Percentiles rank a stretch among this genome's conserved stretches.
These are phyloP conservation scores for Ectemnius lituratus DNA, from an alignment of 2,888 invertebrate species.

Conservation along the genomic window DNA sequence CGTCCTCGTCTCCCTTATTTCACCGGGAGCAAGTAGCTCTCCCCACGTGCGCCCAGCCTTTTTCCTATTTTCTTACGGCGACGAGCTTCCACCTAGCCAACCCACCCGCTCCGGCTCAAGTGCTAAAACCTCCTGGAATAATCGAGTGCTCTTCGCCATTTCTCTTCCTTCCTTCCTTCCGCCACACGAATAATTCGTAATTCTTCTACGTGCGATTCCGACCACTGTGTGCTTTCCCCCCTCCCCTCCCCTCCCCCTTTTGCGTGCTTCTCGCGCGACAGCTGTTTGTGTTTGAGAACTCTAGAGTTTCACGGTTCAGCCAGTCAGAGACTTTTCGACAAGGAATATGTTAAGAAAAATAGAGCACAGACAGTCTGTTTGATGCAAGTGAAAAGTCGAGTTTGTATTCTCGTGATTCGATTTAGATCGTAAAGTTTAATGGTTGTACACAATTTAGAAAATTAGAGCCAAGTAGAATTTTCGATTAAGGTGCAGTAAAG, in stretches of 20 bases:
- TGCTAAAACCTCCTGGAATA: conserved; percentile 47
- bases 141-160: conserved; percentile 43
- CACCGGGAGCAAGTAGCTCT: conserved; percentile 9
- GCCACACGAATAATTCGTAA: too few relatives aligned
- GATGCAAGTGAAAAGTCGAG: too few relatives aligned
- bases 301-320: background rate
- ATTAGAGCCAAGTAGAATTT: too few relatives aligned
- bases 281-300: background rate
- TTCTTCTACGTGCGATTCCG: too few relatives aligned
- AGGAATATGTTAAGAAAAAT: too few relatives aligned
- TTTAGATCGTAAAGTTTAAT: too few relatives aligned
- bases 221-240: background rate
- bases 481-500: too few relatives aligned
- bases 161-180: conserved; percentile 14
- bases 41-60: conserved; percentile 27
- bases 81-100: background rate
- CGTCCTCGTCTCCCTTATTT: conserved; percentile 23
- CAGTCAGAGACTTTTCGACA: too few relatives aligned
- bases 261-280: background rate
- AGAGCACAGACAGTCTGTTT: too few relatives aligned
- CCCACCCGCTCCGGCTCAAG: conserved; percentile 24
- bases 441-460: too few relatives aligned
- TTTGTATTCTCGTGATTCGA: too few relatives aligned
- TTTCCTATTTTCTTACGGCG: conserved; percentile 24
- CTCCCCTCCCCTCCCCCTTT: background rate